phyloP scores from a whole-genome alignment of 2,888 invertebrate species.

The Diachrysia chrysitis region DNA sequence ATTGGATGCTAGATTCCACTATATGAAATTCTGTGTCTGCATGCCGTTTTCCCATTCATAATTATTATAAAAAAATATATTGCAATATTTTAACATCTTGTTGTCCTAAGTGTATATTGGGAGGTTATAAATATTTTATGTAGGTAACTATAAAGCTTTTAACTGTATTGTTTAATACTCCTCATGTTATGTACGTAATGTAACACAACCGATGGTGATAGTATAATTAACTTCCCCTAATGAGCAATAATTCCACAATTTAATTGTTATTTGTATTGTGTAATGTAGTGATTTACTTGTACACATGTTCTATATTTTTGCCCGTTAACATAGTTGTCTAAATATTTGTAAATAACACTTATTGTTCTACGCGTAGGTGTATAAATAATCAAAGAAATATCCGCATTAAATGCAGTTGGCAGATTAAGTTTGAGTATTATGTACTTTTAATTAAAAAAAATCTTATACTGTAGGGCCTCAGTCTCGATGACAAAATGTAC shows the following conservation, averaged over 20 bases:
- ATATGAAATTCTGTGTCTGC: slow-evolving; percentile 28
- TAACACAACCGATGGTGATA: slow-evolving; percentile 5
- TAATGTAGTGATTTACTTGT: slow-evolving; percentile 23
- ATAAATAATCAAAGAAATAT: slow-evolving; percentile 33
- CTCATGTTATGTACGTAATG: slow-evolving; percentile 13
- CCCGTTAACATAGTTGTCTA: slow-evolving; percentile 25
- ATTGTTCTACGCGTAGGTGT: slow-evolving; percentile 23
- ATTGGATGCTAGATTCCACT: slow-evolving; percentile 25
- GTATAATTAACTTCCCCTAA: slow-evolving; percentile 24
- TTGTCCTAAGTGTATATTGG: slow-evolving; percentile 24
- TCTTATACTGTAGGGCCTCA: not conserved
- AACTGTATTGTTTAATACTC: slow-evolving; percentile 29
- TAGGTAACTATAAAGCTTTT: slow-evolving; percentile 6
- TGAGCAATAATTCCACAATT: slow-evolving; percentile 31
- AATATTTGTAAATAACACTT: slow-evolving; percentile 49
- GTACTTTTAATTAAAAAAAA: slow-evolving; percentile 14
- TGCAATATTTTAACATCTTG: slow-evolving; percentile 17
- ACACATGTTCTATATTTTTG: slow-evolving; percentile 37
- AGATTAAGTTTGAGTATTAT: slow-evolving; percentile 21
- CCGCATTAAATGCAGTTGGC: slow-evolving; percentile 38
- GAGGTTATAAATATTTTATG: slow-evolving; percentile 15
- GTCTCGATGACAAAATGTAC: not conserved
- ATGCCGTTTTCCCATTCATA: slow-evolving; percentile 6
- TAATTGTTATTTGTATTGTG: slow-evolving; percentile 9
- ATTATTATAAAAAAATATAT: slow-evolving; percentile 14